Conservation (phyloP, 2,888 invertebrate species). For the Hedya salicella region DNA sequence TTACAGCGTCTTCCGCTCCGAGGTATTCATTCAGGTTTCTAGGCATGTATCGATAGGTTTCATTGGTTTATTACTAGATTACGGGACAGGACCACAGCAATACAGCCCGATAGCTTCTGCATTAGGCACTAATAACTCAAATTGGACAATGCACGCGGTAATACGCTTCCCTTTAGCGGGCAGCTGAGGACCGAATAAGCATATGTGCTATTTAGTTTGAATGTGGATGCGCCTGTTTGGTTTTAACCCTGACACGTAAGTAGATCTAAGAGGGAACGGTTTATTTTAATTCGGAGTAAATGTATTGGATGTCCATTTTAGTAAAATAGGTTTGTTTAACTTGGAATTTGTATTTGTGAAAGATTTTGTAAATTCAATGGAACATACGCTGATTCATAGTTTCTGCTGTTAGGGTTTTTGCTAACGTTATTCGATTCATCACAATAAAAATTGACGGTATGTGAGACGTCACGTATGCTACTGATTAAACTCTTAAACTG, state of each 20-base stretch:
- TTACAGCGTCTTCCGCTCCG: too few relatives aligned
- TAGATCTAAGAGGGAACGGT: constrained; percentile 16
- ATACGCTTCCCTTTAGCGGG: constrained; percentile 29
- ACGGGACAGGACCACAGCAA: constrained; percentile 52
- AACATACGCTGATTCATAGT: too few relatives aligned
- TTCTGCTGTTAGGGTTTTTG: too few relatives aligned
- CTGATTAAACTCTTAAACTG: too few relatives aligned
- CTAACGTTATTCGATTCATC: too few relatives aligned
- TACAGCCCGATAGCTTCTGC: constrained; percentile 47
- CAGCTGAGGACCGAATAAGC: constrained; percentile 45
- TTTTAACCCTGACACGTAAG: not conserved
- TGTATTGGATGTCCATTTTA: not conserved
- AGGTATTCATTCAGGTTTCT: too few relatives aligned
- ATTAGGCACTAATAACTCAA: constrained; percentile 71
- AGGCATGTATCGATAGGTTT: not conserved
- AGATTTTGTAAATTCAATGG: too few relatives aligned
- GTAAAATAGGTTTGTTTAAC: not conserved
- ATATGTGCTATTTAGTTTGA: constrained; percentile 38
- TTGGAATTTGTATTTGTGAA: too few relatives aligned
- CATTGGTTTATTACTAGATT: constrained; percentile 27
- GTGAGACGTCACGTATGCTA: too few relatives aligned
- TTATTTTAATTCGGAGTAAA: not conserved
- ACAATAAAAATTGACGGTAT: too few relatives aligned
- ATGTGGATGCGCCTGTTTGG: not conserved
- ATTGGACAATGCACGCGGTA: constrained; percentile 71